These are phyloP conservation scores for Lithophane ornitopus DNA, from an alignment of 2,888 invertebrate genomes.

Conservation along the genomic window DNA sequence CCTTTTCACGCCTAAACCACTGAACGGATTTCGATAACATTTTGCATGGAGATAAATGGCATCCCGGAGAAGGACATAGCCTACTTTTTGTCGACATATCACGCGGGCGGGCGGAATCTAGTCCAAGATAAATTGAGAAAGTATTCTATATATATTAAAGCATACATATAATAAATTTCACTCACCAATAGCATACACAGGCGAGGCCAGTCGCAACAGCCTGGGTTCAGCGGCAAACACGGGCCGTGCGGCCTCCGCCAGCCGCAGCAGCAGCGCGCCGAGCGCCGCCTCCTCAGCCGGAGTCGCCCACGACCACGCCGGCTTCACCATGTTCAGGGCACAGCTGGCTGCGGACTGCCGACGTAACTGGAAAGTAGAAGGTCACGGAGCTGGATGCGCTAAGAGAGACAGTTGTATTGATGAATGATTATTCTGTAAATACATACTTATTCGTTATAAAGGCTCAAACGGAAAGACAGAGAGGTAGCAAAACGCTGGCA, in stretches of 20 bases:
- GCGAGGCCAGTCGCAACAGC: conserved; percentile 76
- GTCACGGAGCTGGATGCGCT: background rate
- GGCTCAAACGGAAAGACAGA: background rate
- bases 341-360: conserved; percentile 48
- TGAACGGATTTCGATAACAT: too few species aligned
- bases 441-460: too few species aligned
- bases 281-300: conserved; percentile 75
- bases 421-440: too few species aligned
- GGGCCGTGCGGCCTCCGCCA: conserved; percentile 78
- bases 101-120: too few species aligned
- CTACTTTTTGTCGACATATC: too few species aligned
- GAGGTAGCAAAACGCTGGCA: background rate
- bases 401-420: background rate
- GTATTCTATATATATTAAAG: too few species aligned
- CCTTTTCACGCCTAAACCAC: too few species aligned
- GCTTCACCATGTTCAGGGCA: conserved; percentile 63
- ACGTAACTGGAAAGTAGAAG: conserved; percentile 17
- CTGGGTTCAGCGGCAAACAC: conserved; percentile 79
- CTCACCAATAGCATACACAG: conserved; percentile 81
- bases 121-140: too few species aligned
- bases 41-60: too few species aligned
- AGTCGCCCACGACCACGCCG: conserved; percentile 77
- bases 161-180: background rate
- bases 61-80: too few species aligned
- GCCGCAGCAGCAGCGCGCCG: conserved; percentile 76